Evolutionary conservation across 2,113 vertebrate genomes (phyloP).

Genomic region (Choloepus hoffmanni): DNA sequence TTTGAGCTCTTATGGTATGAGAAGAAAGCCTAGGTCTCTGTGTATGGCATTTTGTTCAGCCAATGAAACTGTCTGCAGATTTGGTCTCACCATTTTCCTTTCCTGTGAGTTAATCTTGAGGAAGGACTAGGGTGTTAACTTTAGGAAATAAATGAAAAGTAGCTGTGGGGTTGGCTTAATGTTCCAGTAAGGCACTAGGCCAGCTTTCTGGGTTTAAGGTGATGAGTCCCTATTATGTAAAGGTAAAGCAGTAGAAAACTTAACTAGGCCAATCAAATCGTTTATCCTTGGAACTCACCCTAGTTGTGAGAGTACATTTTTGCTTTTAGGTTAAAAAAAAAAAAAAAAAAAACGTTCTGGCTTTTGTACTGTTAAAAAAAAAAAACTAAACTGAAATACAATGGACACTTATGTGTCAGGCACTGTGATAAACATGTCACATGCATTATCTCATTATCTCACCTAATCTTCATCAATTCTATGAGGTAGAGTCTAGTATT

Average conservation of each 20-base stretch:
- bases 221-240: neutral
- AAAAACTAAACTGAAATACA: neutral
- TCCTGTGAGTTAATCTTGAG: conserved; percentile 31
- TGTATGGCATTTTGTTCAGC: neutral
- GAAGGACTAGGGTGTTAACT: neutral
- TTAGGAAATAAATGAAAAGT: neutral
- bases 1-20: neutral
- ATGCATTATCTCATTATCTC: neutral
- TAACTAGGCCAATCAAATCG: neutral
- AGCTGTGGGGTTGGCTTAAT: neutral
- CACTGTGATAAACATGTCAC: neutral
- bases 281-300: neutral
- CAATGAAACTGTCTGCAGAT: neutral
- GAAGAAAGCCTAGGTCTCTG: neutral
- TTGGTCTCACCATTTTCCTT: neutral
- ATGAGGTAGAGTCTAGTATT: neutral
- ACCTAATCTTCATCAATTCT: neutral
- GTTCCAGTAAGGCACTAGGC: neutral
- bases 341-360: neutral
- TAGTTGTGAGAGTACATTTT: neutral
- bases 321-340: neutral
- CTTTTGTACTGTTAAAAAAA: conserved; percentile 4
- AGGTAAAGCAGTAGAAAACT: neutral
- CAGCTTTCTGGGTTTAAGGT: neutral
- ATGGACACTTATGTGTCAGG: neutral